phyloP scores from a whole-genome alignment of 2,113 vertebrate species.

The Phylloscopus trochiloides region DNA sequence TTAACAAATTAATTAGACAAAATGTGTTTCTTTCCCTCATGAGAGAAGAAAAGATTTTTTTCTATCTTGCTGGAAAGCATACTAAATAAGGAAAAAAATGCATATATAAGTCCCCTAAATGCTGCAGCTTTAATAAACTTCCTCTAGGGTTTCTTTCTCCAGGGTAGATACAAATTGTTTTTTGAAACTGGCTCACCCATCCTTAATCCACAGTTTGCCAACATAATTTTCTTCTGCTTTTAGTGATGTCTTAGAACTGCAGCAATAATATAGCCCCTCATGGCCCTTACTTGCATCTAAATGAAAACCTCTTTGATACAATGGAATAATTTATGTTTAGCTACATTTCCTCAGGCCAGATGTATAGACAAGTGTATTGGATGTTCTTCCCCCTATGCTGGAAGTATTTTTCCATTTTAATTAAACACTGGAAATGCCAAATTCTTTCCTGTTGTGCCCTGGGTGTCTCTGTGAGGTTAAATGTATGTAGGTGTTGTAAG shows the following conservation, averaged over 20 bases:
- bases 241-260: not conserved
- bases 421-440: not conserved
- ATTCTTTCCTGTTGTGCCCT: not conserved
- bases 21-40: not conserved
- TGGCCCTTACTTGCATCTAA: constrained; percentile 3
- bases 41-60: not conserved
- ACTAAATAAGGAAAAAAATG: not conserved
- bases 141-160: constrained; percentile 25
- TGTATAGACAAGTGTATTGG: not conserved
- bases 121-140: constrained; percentile 27
- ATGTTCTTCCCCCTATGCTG: not conserved
- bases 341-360: constrained; percentile 1
- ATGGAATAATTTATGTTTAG: constrained; percentile 14
- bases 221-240: constrained; percentile 22
- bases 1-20: constrained; percentile 51
- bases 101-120: not conserved
- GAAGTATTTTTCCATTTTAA: not conserved
- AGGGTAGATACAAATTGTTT: constrained; percentile 45
- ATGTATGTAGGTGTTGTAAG: not conserved
- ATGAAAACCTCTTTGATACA: constrained; percentile 9
- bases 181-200: constrained; percentile 26
- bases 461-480: not conserved
- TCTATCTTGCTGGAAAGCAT: not conserved
- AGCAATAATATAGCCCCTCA: constrained; percentile 16
- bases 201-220: constrained; percentile 16